Evolutionary conservation across 2,113 vertebrate genomes (phyloP).

Genomic region (Heptranchias perlo): DNA sequence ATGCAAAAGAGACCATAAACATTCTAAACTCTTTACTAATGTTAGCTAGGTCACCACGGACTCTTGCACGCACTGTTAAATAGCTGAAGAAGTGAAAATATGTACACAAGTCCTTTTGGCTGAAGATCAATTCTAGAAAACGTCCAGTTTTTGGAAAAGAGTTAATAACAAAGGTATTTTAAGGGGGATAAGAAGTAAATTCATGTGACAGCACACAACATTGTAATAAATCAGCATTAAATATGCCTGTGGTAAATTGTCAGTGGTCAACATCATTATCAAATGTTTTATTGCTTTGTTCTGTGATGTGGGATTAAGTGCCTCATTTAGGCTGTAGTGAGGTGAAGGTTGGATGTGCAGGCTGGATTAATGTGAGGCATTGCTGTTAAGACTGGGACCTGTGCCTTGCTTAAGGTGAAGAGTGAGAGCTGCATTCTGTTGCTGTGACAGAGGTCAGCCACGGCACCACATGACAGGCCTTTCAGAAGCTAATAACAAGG

Average conservation of each 20-base stretch:
- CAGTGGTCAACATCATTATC: slow-evolving; percentile 4
- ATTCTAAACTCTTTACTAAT: not conserved
- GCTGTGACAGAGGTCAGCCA: slow-evolving; percentile 35
- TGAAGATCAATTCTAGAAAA: not conserved
- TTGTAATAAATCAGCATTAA: not conserved
- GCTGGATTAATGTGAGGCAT: not conserved
- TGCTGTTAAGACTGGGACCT: not conserved
- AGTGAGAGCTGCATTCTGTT: not conserved
- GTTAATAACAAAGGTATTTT: not conserved
- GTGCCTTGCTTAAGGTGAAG: not conserved
- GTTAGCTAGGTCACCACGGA: not conserved
- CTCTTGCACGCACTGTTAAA: not conserved
- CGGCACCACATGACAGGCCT: slow-evolving; percentile 16
- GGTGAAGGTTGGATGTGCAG: not conserved
- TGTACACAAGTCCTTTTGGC: not conserved
- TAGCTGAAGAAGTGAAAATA: not conserved
- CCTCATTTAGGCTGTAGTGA: not conserved
- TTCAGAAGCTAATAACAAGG: not conserved
- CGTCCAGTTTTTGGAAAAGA: not conserved
- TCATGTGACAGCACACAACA: not conserved
- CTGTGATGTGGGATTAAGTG: not conserved
- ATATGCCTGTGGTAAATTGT: not conserved
- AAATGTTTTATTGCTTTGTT: not conserved
- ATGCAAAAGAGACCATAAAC: no score
- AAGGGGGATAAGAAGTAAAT: not conserved